Conservation (phyloP, 2,113 vertebrate genomes). For the Donacobius atricapilla region DNA sequence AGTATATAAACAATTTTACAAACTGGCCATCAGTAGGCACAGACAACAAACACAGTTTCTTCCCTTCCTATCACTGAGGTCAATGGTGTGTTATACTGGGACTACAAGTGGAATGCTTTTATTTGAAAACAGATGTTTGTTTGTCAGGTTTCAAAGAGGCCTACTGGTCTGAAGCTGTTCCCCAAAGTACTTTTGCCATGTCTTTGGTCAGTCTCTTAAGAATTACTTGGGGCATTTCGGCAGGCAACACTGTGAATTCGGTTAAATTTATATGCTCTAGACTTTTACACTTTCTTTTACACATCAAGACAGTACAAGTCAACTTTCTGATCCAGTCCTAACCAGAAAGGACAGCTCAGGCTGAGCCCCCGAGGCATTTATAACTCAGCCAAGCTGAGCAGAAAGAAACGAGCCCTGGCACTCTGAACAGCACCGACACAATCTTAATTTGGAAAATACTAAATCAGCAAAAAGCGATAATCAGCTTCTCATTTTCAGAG, state of each 20-base stretch:
- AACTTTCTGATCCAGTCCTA: not conserved
- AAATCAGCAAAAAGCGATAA: not conserved
- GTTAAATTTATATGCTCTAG: not conserved
- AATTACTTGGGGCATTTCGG: not conserved
- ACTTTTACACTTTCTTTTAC: not conserved
- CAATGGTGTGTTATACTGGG: not conserved
- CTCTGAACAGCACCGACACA: not conserved
- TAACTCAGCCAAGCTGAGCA: not conserved
- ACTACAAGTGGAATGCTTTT: not conserved
- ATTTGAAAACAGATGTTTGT: not conserved
- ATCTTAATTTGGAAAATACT: not conserved
- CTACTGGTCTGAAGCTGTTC: not conserved
- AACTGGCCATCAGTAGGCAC: not conserved
- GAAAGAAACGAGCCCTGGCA: not conserved
- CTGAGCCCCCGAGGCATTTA: not conserved
- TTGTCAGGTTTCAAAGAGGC: not conserved
- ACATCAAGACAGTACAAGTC: not conserved
- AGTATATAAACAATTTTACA: not conserved
- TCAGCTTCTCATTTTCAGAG: conserved; percentile 28
- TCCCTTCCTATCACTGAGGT: not conserved
- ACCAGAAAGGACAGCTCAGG: not conserved
- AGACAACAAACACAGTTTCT: not conserved
- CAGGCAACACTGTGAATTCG: not conserved
- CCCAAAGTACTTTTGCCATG: not conserved
- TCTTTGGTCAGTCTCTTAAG: not conserved